A percentile compares a stretch with the other conserved stretches of the same genome.
These are phyloP conservation scores for Picathartes gymnocephalus DNA, from an alignment of 2,113 vertebrate genomes.

Conservation along the genomic window DNA sequence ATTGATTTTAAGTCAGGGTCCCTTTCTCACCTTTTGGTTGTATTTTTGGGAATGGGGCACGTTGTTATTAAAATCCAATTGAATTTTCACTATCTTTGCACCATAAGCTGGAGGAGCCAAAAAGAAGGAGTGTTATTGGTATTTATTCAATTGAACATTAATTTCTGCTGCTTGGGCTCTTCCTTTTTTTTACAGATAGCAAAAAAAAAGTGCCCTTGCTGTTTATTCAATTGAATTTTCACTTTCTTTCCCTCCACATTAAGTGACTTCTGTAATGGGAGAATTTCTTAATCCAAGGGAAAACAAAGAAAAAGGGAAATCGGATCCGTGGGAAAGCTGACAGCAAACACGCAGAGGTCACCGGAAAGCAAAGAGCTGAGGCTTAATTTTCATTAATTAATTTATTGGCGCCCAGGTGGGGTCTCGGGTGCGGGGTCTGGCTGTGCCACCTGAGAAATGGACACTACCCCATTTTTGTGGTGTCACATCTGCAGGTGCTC, in stretches of 20 bases:
- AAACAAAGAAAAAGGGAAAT: neutral
- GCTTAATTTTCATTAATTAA: neutral
- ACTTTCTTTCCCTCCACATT: neutral
- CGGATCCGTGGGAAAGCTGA: neutral
- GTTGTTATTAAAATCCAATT: conserved; percentile 44
- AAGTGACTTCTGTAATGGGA: neutral
- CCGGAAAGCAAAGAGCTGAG: neutral
- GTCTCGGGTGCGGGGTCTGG: rapidly evolving
- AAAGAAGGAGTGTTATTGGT: conserved; percentile 18
- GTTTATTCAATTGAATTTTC: conserved; percentile 46
- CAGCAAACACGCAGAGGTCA: neutral
- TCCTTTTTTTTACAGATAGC: neutral
- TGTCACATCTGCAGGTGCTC: neutral
- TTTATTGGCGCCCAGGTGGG: neutral
- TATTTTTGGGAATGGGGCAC: conserved; percentile 40
- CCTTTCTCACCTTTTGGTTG: conserved; percentile 12
- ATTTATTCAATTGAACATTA: conserved; percentile 21
- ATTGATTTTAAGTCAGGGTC: conserved; percentile 65
- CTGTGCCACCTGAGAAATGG: neutral
- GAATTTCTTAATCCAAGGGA: neutral
- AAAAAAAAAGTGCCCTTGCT: neutral
- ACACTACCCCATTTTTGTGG: neutral
- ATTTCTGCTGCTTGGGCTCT: neutral
- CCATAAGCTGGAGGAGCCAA: conserved; percentile 12
- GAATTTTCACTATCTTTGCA: conserved; percentile 42